Percentiles rank a stretch among this genome's conserved stretches.
Conservation (phyloP, 2,113 vertebrate genomes). For the Psilopogon haemacephalus region DNA sequence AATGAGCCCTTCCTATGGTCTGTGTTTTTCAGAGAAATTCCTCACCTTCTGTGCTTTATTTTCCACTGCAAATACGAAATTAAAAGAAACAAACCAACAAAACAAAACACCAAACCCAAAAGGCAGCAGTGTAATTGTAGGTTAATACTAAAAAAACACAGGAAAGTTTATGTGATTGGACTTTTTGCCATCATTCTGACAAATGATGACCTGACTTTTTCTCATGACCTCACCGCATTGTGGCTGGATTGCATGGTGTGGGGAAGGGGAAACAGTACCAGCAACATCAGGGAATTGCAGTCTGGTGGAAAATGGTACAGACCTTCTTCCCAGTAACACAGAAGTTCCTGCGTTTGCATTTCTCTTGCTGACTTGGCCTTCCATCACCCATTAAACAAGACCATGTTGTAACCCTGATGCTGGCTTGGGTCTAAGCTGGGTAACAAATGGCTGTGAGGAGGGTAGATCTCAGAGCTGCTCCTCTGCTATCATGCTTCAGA, state of each 20-base stretch:
- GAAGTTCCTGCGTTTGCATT: neutral
- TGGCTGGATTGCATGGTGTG: neutral
- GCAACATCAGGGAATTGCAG: neutral
- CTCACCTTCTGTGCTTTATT: neutral
- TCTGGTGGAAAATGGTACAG: neutral
- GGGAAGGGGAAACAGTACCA: neutral
- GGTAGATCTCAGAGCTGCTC: neutral
- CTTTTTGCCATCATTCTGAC: neutral
- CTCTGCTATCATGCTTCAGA: neutral
- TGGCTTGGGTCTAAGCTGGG: neutral
- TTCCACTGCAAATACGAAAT: neutral
- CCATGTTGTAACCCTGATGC: neutral
- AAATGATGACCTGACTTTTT: neutral
- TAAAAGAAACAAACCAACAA: neutral
- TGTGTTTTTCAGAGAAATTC: constrained; percentile 6
- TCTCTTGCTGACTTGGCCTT: neutral
- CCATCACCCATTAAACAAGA: neutral
- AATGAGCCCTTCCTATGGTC: neutral
- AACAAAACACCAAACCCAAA: neutral
- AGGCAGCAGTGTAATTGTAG: neutral
- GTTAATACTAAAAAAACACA: constrained; percentile 31
- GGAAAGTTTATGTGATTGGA: neutral
- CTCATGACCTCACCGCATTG: neutral
- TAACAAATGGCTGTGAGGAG: neutral
- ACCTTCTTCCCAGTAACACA: neutral